These are phyloP conservation scores for Hipparchia semele DNA, from an alignment of 2,888 invertebrate genomes.

Conservation along the genomic window DNA sequence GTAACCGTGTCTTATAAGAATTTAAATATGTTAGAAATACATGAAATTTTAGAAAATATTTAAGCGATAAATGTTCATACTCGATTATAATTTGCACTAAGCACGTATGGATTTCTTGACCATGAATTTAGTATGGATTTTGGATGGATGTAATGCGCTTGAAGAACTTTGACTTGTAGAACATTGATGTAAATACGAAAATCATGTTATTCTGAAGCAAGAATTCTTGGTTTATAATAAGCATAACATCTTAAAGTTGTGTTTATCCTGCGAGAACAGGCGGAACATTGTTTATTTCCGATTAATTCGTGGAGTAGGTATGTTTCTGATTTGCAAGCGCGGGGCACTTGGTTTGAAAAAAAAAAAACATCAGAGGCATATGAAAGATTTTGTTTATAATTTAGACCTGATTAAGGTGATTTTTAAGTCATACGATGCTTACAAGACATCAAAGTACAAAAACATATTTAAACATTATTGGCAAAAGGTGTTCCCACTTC, in stretches of 20 bases:
- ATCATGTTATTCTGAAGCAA: background rate
- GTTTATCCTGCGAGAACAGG: constrained; percentile 40
- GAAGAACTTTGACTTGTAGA: background rate
- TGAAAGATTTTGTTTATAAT: background rate
- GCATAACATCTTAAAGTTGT: background rate
- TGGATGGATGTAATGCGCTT: background rate
- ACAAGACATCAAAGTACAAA: background rate
- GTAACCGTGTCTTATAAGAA: too few relatives aligned
- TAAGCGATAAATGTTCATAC: too few relatives aligned
- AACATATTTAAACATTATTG: background rate
- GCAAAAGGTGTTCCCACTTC: background rate
- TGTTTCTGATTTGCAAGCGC: constrained; percentile 47
- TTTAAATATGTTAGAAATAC: too few relatives aligned
- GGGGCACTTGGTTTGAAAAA: constrained; percentile 24
- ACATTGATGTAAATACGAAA: background rate
- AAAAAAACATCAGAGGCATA: too few relatives aligned
- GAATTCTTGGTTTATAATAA: background rate
- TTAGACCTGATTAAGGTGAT: background rate
- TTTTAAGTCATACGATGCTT: background rate
- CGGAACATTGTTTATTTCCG: constrained; percentile 47
- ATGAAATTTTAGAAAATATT: too few relatives aligned
- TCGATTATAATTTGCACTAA: too few relatives aligned
- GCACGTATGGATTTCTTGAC: too few relatives aligned
- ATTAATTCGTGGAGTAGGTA: constrained; percentile 48
- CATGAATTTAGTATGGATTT: background rate